These are phyloP conservation scores for Montipora foliosa DNA, from an alignment of 64 coral and sea anemone species.

Conservation along the genomic window DNA sequence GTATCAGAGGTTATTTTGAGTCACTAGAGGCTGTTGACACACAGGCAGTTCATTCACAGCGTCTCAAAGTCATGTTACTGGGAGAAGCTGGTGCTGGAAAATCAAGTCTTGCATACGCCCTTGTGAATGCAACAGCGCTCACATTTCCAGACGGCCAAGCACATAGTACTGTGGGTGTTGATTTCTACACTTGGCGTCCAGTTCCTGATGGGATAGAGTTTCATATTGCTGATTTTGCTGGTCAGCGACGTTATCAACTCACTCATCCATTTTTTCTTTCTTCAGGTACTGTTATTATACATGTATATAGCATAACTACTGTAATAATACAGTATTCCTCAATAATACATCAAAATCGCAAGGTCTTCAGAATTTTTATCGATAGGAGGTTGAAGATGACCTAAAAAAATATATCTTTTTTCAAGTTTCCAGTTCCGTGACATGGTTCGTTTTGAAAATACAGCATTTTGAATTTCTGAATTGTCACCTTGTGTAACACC, in stretches of 20 bases:
- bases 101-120: slow-evolving; percentile 74
- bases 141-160: slow-evolving; percentile 57
- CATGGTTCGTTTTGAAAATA: too few species aligned
- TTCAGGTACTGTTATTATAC: slow-evolving; percentile 54
- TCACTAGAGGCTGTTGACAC: slow-evolving; percentile 41
- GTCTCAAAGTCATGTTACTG: slow-evolving; percentile 87
- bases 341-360: too few species aligned
- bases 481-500: too few species aligned
- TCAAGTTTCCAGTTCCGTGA: too few species aligned
- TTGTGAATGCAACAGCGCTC: slow-evolving; percentile 55
- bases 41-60: slow-evolving; percentile 66
- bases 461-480: too few species aligned
- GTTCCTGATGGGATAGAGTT: slow-evolving; percentile 68
- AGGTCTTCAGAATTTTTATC: too few species aligned
- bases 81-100: slow-evolving; percentile 94
- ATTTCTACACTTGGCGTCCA: slow-evolving; percentile 75
- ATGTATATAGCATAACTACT: too few species aligned
- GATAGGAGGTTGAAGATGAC: too few species aligned
- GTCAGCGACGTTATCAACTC: slow-evolving; percentile 84
- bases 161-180: slow-evolving; percentile 82
- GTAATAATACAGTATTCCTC: too few species aligned
- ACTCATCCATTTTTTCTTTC: slow-evolving; percentile 98
- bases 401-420: too few species aligned
- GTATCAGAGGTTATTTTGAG: slow-evolving; percentile 81
- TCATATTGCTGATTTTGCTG: slow-evolving; percentile 94